Evolutionary conservation across 2,113 vertebrate genomes (phyloP).

Genomic region (Empidonax alnorum): DNA sequence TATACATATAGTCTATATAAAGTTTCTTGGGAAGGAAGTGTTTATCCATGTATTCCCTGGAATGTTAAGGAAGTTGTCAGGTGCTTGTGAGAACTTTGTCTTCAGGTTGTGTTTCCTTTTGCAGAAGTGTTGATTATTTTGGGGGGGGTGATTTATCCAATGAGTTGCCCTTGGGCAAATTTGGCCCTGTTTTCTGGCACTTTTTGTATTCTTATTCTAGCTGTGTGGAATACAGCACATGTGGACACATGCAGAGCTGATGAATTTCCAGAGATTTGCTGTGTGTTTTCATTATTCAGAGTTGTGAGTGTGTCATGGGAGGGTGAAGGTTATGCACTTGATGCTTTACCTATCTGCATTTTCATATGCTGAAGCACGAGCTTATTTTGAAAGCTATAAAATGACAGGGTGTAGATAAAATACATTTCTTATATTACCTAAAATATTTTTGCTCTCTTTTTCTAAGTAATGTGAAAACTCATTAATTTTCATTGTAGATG

Average conservation of each 20-base stretch:
- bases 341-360: neutral
- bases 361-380: neutral
- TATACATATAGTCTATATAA: neutral
- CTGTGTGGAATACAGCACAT: neutral
- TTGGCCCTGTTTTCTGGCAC: neutral
- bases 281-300: neutral
- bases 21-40: neutral
- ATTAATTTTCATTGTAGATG: neutral
- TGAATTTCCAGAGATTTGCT: neutral
- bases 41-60: neutral
- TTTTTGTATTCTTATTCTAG: neutral
- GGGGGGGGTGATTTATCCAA: neutral
- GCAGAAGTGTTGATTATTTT: neutral
- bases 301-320: neutral
- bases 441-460: neutral
- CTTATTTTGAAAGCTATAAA: neutral
- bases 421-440: neutral
- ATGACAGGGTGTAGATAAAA: neutral
- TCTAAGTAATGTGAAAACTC: neutral
- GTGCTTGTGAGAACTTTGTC: neutral
- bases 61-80: neutral
- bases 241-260: neutral
- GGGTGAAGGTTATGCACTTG: neutral
- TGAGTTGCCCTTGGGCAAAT: neutral
- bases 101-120: neutral